Conservation (phyloP, 2,113 vertebrate species). For the Takifugu bimaculatus region DNA sequence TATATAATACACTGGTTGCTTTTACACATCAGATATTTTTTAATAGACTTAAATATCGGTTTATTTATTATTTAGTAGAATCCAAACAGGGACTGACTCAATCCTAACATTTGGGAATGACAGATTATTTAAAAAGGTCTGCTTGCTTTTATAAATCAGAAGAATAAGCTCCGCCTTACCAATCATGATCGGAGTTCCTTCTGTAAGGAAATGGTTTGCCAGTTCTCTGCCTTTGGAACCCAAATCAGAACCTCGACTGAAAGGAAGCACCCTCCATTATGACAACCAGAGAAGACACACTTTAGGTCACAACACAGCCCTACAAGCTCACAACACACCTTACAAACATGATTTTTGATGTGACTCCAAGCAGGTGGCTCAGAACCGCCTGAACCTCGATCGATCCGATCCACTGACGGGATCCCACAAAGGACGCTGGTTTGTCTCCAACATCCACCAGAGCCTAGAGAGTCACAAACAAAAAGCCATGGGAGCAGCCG, state of each 20-base stretch:
- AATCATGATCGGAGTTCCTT: constrained; percentile 94
- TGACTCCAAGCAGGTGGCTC: constrained; percentile 84
- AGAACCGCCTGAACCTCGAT: constrained; percentile 91
- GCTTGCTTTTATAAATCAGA: not conserved
- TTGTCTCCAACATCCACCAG: constrained; percentile 92
- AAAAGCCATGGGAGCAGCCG: not conserved
- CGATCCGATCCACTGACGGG: constrained; percentile 94
- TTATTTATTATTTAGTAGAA: not conserved
- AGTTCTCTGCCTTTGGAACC: constrained; percentile 86
- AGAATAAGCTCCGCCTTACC: constrained; percentile 74
- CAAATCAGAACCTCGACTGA: constrained; percentile 89
- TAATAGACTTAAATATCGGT: not conserved
- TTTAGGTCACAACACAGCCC: not conserved
- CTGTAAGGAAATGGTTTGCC: constrained; percentile 85
- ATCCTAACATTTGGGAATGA: too few species aligned
- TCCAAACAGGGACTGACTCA: too few species aligned
- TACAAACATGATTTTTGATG: constrained; percentile 93
- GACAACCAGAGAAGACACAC: not conserved
- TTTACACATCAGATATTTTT: not conserved
- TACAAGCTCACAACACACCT: constrained; percentile 70
- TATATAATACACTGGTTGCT: not conserved
- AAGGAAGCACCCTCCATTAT: constrained; percentile 7
- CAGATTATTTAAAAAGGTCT: not conserved
- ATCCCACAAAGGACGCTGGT: constrained; percentile 83
- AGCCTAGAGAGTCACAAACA: constrained; percentile 71